Evolutionary conservation across 2,113 vertebrate genomes (phyloP).

Genomic region (Gymnogyps californianus): DNA sequence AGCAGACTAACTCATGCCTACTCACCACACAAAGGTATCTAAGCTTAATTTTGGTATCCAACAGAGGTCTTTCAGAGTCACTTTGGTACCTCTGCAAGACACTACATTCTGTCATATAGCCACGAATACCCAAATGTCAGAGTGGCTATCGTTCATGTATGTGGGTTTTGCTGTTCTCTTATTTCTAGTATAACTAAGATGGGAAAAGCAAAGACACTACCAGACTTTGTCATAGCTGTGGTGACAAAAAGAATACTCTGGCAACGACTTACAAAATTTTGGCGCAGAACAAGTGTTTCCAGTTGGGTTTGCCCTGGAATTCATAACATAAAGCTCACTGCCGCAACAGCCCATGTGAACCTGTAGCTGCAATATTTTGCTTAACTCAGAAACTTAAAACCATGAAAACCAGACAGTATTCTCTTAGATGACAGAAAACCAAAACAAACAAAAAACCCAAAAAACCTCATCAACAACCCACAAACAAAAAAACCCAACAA

Average conservation of each 20-base stretch:
- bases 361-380: not conserved
- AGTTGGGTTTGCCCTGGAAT: not conserved
- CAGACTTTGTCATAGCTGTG: not conserved
- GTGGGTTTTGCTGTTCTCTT: not conserved
- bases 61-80: not conserved
- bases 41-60: not conserved
- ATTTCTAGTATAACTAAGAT: not conserved
- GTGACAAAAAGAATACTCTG: not conserved
- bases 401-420: not conserved
- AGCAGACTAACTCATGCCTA: not conserved
- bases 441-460: not conserved
- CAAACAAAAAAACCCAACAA: not conserved
- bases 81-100: not conserved
- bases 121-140: not conserved
- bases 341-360: not conserved
- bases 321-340: not conserved
- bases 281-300: not conserved
- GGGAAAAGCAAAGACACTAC: not conserved
- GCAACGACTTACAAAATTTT: not conserved
- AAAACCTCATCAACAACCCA: not conserved
- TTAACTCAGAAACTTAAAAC: not conserved
- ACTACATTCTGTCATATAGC: not conserved
- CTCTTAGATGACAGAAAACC: not conserved
- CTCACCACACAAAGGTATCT: not conserved
- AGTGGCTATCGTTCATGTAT: not conserved